Conservation (phyloP, 2,113 vertebrate genomes). For the Fukomys damarensis region DNA sequence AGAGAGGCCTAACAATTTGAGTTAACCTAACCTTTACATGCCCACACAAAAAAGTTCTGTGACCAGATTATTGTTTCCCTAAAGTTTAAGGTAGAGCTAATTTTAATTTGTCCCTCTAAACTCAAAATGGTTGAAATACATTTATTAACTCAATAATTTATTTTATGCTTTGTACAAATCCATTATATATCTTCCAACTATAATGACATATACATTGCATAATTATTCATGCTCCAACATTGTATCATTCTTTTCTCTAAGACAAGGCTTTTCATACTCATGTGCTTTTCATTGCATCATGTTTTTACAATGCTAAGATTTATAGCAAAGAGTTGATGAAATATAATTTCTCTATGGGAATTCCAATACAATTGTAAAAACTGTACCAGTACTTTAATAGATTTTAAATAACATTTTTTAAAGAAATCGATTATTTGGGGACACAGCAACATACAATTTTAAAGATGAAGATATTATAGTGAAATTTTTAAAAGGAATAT, state of each 20-base stretch:
- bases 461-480: background rate
- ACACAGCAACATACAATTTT: background rate
- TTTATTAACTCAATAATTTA: background rate
- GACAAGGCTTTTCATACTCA: background rate
- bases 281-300: background rate
- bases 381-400: background rate
- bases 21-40: background rate
- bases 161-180: constrained; percentile 27
- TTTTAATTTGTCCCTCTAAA: constrained; percentile 20
- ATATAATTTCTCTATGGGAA: background rate
- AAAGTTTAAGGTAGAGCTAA: background rate
- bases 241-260: constrained; percentile 20
- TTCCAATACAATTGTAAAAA: background rate
- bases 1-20: background rate
- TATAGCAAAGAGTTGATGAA: background rate
- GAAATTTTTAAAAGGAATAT: background rate
- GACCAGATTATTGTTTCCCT: background rate
- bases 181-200: constrained; percentile 20
- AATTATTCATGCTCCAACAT: background rate
- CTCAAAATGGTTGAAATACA: background rate
- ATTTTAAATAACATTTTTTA: background rate
- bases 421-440: background rate
- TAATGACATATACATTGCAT: background rate
- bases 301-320: background rate
- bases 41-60: background rate